Base-by-base conservation (phyloP, 2,888 invertebrate species). In the Machimus rusticus region DNA sequence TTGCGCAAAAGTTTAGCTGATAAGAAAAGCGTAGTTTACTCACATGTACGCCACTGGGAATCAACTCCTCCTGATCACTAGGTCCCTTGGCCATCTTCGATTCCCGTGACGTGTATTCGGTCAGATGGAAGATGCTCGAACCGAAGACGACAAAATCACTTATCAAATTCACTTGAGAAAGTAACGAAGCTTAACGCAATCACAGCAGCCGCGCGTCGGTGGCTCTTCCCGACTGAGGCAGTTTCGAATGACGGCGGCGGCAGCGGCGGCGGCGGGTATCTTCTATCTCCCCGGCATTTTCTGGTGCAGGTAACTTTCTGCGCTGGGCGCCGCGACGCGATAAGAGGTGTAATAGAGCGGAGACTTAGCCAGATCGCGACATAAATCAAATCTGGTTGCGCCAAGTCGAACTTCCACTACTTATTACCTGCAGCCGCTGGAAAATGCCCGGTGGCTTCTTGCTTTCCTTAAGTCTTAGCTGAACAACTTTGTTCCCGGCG, bases 301-400 rank as follows among this genome's bases (percentile, higher is more conserved):
- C 28, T 19, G 43, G 16, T 51, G 1, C 51, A n/a, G 66, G 37
- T 37, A 76, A 37, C 76, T 76, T 76, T 34, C 76, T 34, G 76
- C 6, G 19, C n/a, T 39, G 76, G 16, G 16, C 76, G 39, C 16
- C 28, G 31, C 81, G 81, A 81, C 28, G 31, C 81, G 81, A 81
- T 81, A 81, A 81, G 81, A 81, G n/a, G 51, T 46, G 16, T 55
- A 46, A 34, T 81, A 81, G n/a, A 51, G 81, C 16, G 31, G 2
- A 31, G 39, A 16, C 34, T 81, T 81, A 81, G 51, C 51, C 14
- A 51, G 46, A 81, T 81, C 81, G 55, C 31, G 81, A 31, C 51
- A 81, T 81, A 81, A 81, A 51, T 81, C 51, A 81, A 81, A 81
- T 81, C 81, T 55, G 51, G 81, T 28, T 81, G 81, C n/a, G 81